Evolutionary conservation across 1,140 invertebrate genomes (phyloP).

Genomic region (Anoplolepis gracilipes): DNA sequence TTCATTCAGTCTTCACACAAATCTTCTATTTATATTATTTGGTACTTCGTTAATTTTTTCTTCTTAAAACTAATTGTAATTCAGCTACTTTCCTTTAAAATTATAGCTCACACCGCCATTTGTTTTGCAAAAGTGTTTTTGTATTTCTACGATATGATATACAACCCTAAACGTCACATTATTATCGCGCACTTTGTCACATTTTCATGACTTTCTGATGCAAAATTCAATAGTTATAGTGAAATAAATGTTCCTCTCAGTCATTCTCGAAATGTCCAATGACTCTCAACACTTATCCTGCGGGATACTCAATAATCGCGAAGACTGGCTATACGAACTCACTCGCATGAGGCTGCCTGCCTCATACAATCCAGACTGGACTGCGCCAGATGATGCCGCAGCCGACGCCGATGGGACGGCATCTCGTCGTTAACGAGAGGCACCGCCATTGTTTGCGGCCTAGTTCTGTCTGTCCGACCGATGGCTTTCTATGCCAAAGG

Average conservation of each 20-base stretch:
- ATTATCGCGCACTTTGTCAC: constrained; percentile 29
- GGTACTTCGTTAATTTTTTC: neutral
- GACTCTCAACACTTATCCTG: constrained; percentile 3
- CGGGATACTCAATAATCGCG: constrained; percentile 54
- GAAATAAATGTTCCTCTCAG: neutral
- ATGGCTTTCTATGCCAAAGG: constrained; percentile 67
- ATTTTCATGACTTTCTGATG: neutral
- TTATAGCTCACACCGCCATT: neutral
- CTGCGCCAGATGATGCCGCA: constrained; percentile 67
- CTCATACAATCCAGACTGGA: constrained; percentile 46
- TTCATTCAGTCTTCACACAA: neutral
- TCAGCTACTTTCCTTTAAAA: neutral
- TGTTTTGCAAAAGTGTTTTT: neutral
- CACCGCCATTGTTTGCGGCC: constrained; percentile 79
- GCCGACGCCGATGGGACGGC: constrained; percentile 61
- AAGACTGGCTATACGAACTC: constrained; percentile 60
- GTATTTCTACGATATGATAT: neutral
- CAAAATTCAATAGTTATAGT: neutral
- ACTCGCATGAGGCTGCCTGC: constrained; percentile 39
- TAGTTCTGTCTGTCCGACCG: constrained; percentile 74
- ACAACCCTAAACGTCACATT: neutral
- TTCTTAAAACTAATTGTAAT: neutral
- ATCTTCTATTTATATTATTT: neutral
- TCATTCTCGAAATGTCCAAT: neutral
- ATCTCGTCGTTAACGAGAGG: constrained; percentile 77